A percentile compares a stretch with the other conserved stretches of the same genome.
phyloP scores from a whole-genome alignment of 2,797 vertebrate genomes.

The Siniperca undulata region DNA sequence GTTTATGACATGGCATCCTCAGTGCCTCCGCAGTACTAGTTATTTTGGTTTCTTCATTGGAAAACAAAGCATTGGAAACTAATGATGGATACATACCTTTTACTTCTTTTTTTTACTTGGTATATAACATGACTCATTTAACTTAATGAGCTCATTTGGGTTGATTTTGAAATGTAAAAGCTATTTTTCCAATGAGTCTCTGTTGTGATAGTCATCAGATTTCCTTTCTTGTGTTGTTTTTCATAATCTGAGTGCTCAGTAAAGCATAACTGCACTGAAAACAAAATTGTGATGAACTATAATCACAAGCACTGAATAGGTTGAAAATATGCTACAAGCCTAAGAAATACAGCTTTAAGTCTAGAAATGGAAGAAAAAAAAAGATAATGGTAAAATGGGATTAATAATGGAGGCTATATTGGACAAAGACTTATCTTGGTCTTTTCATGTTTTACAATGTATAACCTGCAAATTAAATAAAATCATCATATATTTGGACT shows the following conservation, averaged over 20 bases:
- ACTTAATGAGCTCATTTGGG: constrained; percentile 48
- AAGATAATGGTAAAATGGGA: background rate
- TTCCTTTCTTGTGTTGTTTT: constrained; percentile 11
- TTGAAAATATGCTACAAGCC: constrained; percentile 11
- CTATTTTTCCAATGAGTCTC: constrained; percentile 41
- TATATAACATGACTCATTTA: constrained; percentile 43
- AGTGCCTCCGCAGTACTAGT: constrained; percentile 10
- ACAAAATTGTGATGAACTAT: constrained; percentile 28
- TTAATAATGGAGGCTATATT: background rate
- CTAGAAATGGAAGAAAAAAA: background rate
- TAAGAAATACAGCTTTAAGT: background rate
- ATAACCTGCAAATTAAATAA: background rate
- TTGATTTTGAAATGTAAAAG: constrained; percentile 52
- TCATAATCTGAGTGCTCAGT: constrained; percentile 5
- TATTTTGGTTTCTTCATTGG: constrained; percentile 6
- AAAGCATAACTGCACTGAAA: constrained; percentile 28
- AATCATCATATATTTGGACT: background rate
- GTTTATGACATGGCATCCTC: constrained; percentile 56
- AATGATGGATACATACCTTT: constrained; percentile 50
- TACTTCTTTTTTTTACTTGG: background rate
- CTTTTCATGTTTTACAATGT: background rate
- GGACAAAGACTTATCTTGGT: background rate
- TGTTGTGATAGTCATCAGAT: constrained; percentile 16
- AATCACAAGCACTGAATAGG: constrained; percentile 27
- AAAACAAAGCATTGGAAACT: constrained; percentile 20